Evolutionary conservation across 2,113 vertebrate genomes (phyloP).

Genomic region (Halichoeres trimaculatus): DNA sequence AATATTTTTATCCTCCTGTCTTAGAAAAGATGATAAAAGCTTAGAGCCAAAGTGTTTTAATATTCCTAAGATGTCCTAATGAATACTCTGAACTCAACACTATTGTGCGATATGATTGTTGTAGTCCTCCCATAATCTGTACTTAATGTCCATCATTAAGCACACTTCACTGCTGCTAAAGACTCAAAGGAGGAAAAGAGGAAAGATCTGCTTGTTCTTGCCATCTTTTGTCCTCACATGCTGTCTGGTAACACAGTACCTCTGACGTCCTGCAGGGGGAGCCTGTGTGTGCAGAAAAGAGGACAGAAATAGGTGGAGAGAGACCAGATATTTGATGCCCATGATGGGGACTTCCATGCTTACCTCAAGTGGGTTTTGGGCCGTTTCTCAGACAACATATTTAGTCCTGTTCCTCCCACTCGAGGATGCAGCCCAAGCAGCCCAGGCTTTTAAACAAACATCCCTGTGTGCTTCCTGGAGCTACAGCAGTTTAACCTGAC

Average conservation of each 20-base stretch:
- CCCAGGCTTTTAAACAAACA: constrained; percentile 79
- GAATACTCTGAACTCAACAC: background rate
- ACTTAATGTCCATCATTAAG: constrained; percentile 3
- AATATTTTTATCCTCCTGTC: constrained; percentile 4
- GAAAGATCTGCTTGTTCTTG: background rate
- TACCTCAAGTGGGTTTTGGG: constrained; percentile 76
- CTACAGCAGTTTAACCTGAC: constrained; percentile 77
- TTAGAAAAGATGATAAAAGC: background rate
- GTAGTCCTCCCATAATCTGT: background rate
- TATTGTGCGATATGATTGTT: background rate
- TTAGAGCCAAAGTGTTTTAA: background rate
- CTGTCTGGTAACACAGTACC: constrained; percentile 62
- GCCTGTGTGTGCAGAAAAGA: constrained; percentile 70
- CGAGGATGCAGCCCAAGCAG: constrained; percentile 72
- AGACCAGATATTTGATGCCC: constrained; percentile 59
- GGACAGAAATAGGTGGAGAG: constrained; percentile 53
- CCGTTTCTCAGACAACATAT: constrained; percentile 78
- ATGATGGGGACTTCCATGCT: constrained; percentile 79
- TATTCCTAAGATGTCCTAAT: background rate
- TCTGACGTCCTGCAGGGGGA: constrained; percentile 78
- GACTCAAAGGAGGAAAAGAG: background rate
- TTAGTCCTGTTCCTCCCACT: constrained; percentile 76
- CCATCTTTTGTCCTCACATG: constrained; percentile 47
- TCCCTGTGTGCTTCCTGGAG: constrained; percentile 67
- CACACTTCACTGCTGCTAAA: background rate